Evolutionary conservation across 2,797 vertebrate species (phyloP), one percentile per base, ranked within the genome.

Genomic region (Cryptoblepharus egeriae): DNA sequence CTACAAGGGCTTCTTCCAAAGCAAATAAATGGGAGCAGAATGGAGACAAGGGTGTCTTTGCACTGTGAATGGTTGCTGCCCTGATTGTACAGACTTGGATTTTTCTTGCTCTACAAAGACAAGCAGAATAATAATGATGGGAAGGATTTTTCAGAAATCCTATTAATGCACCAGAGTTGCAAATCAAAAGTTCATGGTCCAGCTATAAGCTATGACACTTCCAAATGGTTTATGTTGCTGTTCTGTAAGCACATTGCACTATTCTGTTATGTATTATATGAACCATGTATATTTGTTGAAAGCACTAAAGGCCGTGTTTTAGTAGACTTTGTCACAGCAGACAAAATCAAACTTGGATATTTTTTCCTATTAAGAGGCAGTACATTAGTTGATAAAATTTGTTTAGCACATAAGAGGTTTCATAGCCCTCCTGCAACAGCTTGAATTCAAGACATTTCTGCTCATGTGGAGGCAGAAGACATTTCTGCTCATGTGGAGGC

Each of bases 211-310:
- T 79, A 71, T 65, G 71, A 60, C n/a, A 75, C 30, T 64, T 88
- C 52, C 86, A 84, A 88, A 90, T 83, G 87, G 67, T 82, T 72
- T 75, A 87, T 86, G 79, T 88, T 90, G 90, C 79, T 94, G 80
- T 10, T 90, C 58, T 88, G 6, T 73, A 77, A 83, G 81, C 73
- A 85, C 82, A 78, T 94, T 94, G 92, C 91, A 92, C 92, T 95
- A 90, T 93, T 87, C 52, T 88, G 65, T 60, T 90, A 79, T 85
- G 70, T 89, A 86, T 84, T 87, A 92, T 95, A 93, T 89, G 92
- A 74, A 92, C 92, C 35, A 90, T 92, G 82, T 90, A 73, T 85
- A 84, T 88, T 88, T 88, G 80, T 92, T 88, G 79, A 92, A 93
- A 92, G 86, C 91, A 92, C 88, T 88, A 92, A 88, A 79, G 85